A percentile compares a stretch with the other conserved stretches of the same genome.
These are phyloP conservation scores for Planococcus citri DNA, from an alignment of 1,140 invertebrate genomes.

Conservation along the genomic window DNA sequence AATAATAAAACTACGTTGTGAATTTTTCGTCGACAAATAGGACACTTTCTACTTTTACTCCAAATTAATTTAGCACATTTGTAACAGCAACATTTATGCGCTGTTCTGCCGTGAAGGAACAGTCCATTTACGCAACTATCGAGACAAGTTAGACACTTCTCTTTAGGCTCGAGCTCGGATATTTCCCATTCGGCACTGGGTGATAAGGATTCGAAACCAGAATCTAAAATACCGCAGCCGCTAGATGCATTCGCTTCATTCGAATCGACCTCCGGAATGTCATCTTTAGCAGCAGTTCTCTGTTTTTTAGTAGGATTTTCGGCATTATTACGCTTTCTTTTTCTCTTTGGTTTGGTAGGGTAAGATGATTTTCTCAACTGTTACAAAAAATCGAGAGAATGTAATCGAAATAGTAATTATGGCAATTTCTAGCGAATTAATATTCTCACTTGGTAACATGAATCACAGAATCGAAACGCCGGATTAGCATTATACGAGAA, in stretches of 20 bases:
- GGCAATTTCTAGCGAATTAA: too few species aligned
- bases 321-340: background rate
- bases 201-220: background rate
- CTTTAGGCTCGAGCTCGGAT: background rate
- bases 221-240: background rate
- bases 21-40: slow-evolving; percentile 50
- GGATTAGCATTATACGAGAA: background rate
- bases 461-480: background rate
- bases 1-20: slow-evolving; percentile 38
- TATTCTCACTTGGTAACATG: background rate
- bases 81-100: slow-evolving; percentile 54
- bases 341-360: background rate
- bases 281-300: background rate
- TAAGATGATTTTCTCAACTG: background rate
- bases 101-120: slow-evolving; percentile 48
- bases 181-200: background rate
- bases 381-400: background rate
- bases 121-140: slow-evolving; percentile 37
- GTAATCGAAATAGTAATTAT: too few species aligned
- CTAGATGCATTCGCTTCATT: too few species aligned
- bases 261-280: background rate
- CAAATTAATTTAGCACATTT: slow-evolving; percentile 49
- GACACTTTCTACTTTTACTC: slow-evolving; percentile 45
- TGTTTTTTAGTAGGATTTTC: background rate
- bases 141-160: background rate